Conservation (phyloP, 2,888 invertebrate genomes). For the Meloe dianella region DNA sequence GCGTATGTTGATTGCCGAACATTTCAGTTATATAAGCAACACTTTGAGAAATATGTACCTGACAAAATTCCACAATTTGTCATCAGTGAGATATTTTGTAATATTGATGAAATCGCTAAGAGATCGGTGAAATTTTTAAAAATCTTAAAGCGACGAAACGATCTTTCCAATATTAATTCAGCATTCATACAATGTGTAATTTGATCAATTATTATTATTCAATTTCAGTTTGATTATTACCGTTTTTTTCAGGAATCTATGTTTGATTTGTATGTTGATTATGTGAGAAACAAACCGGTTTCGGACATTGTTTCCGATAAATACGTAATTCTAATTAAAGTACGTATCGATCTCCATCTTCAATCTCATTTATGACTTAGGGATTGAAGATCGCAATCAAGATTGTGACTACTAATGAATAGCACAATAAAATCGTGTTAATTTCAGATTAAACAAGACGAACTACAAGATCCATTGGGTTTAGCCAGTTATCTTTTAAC, state of each 20-base stretch:
- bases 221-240: background rate
- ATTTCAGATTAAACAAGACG: constrained; percentile 55
- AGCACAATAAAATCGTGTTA: constrained; percentile 19
- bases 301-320: constrained; percentile 34
- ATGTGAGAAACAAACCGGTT: constrained; percentile 44
- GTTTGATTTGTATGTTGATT: constrained; percentile 45
- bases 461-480: constrained; percentile 43
- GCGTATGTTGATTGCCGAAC: no score
- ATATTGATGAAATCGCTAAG: constrained; percentile 38
- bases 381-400: background rate
- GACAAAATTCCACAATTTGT: background rate
- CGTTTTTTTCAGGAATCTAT: constrained; percentile 40
- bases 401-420: no score
- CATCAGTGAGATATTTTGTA: constrained; percentile 36
- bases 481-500: constrained; percentile 42
- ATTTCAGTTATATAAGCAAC: constrained; percentile 10
- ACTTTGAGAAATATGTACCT: constrained; percentile 1
- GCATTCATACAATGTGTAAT: constrained; percentile 40
- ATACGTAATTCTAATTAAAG: constrained; percentile 37
- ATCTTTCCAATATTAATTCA: constrained; percentile 12
- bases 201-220: background rate
- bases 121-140: constrained; percentile 37
- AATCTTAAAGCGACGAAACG: constrained; percentile 23
- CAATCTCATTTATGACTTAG: background rate
- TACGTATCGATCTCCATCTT: constrained; percentile 24